Evolutionary conservation across 2,888 invertebrate genomes (phyloP).

Genomic region (Gonocerus acuteangulatus): DNA sequence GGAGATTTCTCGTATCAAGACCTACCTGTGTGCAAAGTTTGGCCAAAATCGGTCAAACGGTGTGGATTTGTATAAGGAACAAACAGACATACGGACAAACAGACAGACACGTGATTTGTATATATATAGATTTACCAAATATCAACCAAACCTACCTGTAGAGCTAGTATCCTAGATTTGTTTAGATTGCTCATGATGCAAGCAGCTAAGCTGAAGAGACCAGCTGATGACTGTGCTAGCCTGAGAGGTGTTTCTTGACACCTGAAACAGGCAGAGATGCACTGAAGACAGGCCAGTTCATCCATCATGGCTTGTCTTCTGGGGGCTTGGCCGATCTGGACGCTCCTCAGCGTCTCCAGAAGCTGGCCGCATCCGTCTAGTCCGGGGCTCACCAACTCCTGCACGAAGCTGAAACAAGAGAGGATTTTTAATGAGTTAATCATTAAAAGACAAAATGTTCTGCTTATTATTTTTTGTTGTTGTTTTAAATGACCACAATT

Average conservation of each 20-base stretch:
- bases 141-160: too few species aligned
- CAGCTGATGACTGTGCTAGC: slow-evolving; percentile 68
- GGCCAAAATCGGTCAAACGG: too few species aligned
- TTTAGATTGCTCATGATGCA: slow-evolving; percentile 84
- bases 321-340: slow-evolving; percentile 77
- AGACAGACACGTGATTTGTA: too few species aligned
- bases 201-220: slow-evolving; percentile 74
- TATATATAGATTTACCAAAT: too few species aligned
- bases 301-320: slow-evolving; percentile 74
- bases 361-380: slow-evolving; percentile 79
- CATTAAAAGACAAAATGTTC: too few species aligned
- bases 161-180: slow-evolving; percentile 71
- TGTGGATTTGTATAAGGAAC: too few species aligned
- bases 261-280: slow-evolving; percentile 70
- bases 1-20: too few species aligned
- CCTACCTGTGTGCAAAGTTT: too few species aligned
- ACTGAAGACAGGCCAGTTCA: slow-evolving; percentile 83
- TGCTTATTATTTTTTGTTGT: too few species aligned
- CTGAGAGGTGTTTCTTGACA: slow-evolving; percentile 72
- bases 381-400: slow-evolving; percentile 82
- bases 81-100: too few species aligned
- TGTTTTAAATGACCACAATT: too few species aligned
- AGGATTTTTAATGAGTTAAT: too few species aligned
- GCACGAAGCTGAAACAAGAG: slow-evolving; percentile 72
- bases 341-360: slow-evolving; percentile 74